phyloP scores from a whole-genome alignment of 2,888 invertebrate species.

The Dilophus febrilis region DNA sequence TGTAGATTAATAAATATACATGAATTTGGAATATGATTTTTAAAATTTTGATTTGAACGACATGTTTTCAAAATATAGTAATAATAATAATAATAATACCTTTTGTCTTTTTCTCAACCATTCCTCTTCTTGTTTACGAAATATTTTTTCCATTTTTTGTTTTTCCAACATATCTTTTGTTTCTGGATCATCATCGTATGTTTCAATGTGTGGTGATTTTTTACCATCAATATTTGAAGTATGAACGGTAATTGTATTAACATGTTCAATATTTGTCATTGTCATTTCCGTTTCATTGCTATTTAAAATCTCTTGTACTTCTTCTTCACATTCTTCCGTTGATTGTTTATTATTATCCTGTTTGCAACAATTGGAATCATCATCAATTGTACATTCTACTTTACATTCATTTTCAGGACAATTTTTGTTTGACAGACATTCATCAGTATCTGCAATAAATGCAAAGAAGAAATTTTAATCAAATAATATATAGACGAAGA shows the following conservation, averaged over 20 bases:
- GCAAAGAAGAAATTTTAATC: too few relatives aligned
- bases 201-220: too few relatives aligned
- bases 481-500: too few relatives aligned
- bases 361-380: too few relatives aligned
- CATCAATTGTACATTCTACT: too few relatives aligned
- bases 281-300: neutral
- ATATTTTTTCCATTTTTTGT: slow-evolving; percentile 4
- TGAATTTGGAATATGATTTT: too few relatives aligned
- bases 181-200: neutral
- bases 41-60: too few relatives aligned
- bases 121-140: slow-evolving; percentile 1
- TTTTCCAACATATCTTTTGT: slow-evolving; percentile 1
- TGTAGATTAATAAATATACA: neutral
- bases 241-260: neutral
- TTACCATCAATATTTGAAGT: neutral
- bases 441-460: too few relatives aligned
- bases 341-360: too few relatives aligned
- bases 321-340: neutral
- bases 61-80: too few relatives aligned
- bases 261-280: neutral
- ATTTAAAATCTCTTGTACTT: neutral
- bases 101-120: slow-evolving; percentile 6
- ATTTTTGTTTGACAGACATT: too few relatives aligned
- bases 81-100: neutral
- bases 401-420: too few relatives aligned